A percentile compares a stretch with the other conserved stretches of the same genome.
Conservation (phyloP, 2,113 vertebrate species). For the Gracilinanus agilis region DNA sequence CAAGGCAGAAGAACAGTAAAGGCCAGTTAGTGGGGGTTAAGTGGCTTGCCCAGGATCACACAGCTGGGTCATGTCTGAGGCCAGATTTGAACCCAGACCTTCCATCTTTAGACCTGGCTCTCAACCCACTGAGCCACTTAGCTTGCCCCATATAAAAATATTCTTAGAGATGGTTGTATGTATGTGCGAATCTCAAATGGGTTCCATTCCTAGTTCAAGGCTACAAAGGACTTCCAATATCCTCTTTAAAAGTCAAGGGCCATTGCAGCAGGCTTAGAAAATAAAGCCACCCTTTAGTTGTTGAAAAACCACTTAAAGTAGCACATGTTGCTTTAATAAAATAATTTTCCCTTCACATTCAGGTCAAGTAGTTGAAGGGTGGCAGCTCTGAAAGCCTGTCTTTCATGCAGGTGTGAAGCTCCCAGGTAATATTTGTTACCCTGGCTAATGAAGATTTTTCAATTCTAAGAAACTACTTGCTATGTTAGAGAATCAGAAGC, state of each 20-base stretch:
- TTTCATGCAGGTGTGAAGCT: constrained; percentile 12
- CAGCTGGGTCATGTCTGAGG: too few relatives aligned
- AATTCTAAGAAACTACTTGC: background rate
- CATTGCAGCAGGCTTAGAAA: constrained; percentile 31
- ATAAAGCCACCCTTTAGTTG: constrained; percentile 49
- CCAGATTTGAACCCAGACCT: too few relatives aligned
- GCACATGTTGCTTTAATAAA: background rate
- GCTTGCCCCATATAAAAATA: background rate
- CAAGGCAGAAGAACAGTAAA: too few relatives aligned
- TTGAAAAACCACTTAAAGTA: constrained; percentile 26
- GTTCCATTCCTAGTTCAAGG: constrained; percentile 15
- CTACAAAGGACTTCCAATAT: constrained; percentile 26
- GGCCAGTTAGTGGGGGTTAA: too few relatives aligned
- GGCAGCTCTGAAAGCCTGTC: constrained; percentile 49
- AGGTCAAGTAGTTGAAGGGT: constrained; percentile 39
- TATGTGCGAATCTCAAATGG: constrained; percentile 35
- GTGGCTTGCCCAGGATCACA: too few relatives aligned
- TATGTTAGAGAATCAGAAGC: background rate
- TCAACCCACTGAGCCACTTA: too few relatives aligned
- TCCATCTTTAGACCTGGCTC: too few relatives aligned
- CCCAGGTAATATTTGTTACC: constrained; percentile 33
- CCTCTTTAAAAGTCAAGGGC: constrained; percentile 42
- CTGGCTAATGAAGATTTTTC: constrained; percentile 23
- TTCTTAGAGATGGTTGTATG: background rate
- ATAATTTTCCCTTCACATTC: constrained; percentile 54